Base-by-base conservation (phyloP, 2,888 invertebrate genomes). In the Nemurella pictetii region DNA sequence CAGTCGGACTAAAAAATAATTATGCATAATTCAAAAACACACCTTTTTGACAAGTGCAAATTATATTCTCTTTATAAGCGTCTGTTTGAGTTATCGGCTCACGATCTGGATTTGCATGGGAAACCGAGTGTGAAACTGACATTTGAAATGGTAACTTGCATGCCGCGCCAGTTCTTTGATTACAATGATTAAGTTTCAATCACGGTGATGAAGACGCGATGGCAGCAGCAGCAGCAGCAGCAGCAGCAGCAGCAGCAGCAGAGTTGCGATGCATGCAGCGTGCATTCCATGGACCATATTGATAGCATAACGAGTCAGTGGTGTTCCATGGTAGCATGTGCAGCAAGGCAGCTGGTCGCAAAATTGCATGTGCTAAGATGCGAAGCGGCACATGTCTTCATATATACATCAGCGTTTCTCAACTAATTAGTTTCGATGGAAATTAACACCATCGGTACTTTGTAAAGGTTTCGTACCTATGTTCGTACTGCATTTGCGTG, bases 51-150 rank as follows among this genome's bases (percentile, higher is more conserved):
- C 75, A 26, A 27, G 75, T n/a, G 75, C 75, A 75, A 75, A 75
- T 75, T 75, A 28, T 27, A 28, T 75, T 75, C 75, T 28, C 75
- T 12, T 1, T n/a, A n/a, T n/a, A n/a, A n/a, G n/a, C n/a, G 26
- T 75, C 27, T 28, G 28, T 26, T 75, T 75, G 75, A 75, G 28
- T 75, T 26, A 75, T 75, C 28, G 75, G 75, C 27, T 9, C 75
- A 75, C 75, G 75, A 26, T 26, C 75, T 75, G 28, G 78, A 78
- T 78, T 78, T 30, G 28, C 78, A 78, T 78, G 78, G 28, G 30
- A 78, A 78, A 78, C 78, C 20, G 78, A 78, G 78, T 78, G 78
- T 78, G 78, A 78, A 78, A n/a, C 75, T 75, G 75, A 75, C 75
- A 75, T 27, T 28, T 75, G 75, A 4, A 75, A 27, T 55, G 20